Evolutionary conservation across 2,113 vertebrate genomes (phyloP).

Genomic region (Hippocampus mohnikei): DNA sequence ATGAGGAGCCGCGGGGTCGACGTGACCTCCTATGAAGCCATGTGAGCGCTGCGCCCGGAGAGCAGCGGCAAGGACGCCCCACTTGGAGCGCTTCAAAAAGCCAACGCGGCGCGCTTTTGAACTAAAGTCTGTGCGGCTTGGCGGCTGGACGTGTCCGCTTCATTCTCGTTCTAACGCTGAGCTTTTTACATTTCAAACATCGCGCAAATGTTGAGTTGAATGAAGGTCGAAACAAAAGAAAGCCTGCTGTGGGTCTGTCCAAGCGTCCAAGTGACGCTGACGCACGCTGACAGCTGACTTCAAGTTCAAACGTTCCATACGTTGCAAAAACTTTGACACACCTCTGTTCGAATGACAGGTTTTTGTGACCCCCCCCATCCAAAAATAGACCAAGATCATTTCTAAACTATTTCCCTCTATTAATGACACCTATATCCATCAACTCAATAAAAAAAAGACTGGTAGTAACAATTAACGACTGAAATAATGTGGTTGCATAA

Average conservation of each 20-base stretch:
- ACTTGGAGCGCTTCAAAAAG: slow-evolving; percentile 13
- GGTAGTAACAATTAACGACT: too few species aligned
- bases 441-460: too few species aligned
- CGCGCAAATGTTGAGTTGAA: neutral
- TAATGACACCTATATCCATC: too few species aligned
- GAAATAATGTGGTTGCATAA: too few species aligned
- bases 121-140: neutral
- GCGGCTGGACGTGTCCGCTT: slow-evolving; percentile 19
- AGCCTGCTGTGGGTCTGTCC: neutral
- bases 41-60: slow-evolving; percentile 15
- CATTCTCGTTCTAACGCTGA: slow-evolving; percentile 8
- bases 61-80: slow-evolving; percentile 7
- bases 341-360: too few species aligned
- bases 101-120: slow-evolving; percentile 14
- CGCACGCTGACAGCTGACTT: slow-evolving; percentile 21
- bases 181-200: slow-evolving; percentile 20
- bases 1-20: slow-evolving; percentile 21
- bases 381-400: too few species aligned
- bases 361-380: too few species aligned
- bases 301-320: slow-evolving; percentile 5
- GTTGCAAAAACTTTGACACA: slow-evolving; percentile 11
- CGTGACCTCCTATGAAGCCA: slow-evolving; percentile 23
- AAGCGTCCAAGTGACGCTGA: slow-evolving; percentile 2
- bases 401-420: too few species aligned
- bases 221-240: slow-evolving; percentile 34